Evolutionary conservation across 2,888 invertebrate genomes (phyloP), one percentile per base, ranked within the genome.

Genomic region (Baronia brevicornis): DNA sequence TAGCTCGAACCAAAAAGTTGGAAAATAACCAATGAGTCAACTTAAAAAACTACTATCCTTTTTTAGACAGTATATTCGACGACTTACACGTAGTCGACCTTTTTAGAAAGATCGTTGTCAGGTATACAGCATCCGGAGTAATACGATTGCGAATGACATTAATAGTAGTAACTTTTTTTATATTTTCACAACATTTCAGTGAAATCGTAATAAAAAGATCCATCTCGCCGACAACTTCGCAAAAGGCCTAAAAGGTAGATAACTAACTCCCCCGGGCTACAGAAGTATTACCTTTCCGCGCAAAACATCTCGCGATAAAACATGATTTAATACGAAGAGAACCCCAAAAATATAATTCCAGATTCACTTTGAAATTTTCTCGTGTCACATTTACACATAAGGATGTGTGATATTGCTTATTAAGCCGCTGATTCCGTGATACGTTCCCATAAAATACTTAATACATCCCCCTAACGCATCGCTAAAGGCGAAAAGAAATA

Each of bases 401-500:
- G 22, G 24, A 13, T 25, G 13, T 11, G 26, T 4, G 13, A 19
- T 29, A 12, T 11, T 9, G 18, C 12, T 38, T 50, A 54, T 50
- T 47, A 51, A 37, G 41, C 23, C 31, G 36, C 20, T 26, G 28
- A 40, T 41, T 43, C 44, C 41, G 43, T 44, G 41, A 50, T 49
- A 23, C 32, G 18, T 39, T 33, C 38, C 41, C 51, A 54, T 60
- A 64, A 60, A 62, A 57, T 46, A 44, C 30, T 39, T 38, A n/a
- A n/a, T n/a, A n/a, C n/a, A n/a, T n/a, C n/a, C n/a, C n/a, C n/a
- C n/a, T 54, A 58, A 60, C 54, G 54, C 44, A 36, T 46, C 46
- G 46, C 54, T 57, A 65, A 67, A 61, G 64, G 60, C 58, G 47
- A 43, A 52, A 51, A 44, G 54, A 60, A 56, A 33, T 38, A 46